A percentile compares a stretch with the other conserved stretches of the same genome.
phyloP scores from a whole-genome alignment of 2,888 invertebrate species.

The Drosophila anomelani region DNA sequence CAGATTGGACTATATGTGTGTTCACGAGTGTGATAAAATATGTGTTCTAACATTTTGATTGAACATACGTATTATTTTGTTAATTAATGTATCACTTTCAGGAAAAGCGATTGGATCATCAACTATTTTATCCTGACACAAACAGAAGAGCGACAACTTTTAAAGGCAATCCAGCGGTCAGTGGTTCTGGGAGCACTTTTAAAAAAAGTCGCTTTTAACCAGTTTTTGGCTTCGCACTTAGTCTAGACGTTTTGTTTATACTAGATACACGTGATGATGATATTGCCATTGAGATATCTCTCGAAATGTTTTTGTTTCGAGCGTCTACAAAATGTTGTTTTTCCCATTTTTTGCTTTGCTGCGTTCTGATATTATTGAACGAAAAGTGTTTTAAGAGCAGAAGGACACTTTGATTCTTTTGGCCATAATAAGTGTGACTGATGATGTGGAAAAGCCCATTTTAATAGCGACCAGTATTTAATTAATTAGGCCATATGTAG shows the following conservation, averaged over 20 bases:
- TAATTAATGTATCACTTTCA: conserved; percentile 22
- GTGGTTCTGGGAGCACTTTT: conserved; percentile 3
- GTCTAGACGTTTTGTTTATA: conserved; percentile 43
- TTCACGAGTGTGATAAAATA: conserved; percentile 8
- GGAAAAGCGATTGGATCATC: conserved; percentile 13
- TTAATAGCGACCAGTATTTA: neutral
- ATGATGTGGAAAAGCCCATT: neutral
- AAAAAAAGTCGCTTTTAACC: conserved; percentile 28
- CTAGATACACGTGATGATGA: conserved; percentile 63
- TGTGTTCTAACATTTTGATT: conserved; percentile 61
- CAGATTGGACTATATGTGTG: conserved; percentile 56
- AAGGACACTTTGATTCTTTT: conserved; percentile 33
- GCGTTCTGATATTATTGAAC: conserved; percentile 4
- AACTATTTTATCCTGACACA: conserved; percentile 1
- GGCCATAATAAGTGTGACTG: neutral
- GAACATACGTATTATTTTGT: conserved; percentile 23
- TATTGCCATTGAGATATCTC: conserved; percentile 43
- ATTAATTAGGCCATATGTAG: neutral
- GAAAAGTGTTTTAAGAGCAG: conserved; percentile 10
- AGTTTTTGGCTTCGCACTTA: conserved; percentile 12
- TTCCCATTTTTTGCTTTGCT: conserved; percentile 15
- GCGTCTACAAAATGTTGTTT: conserved; percentile 29
- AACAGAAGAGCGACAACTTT: neutral
- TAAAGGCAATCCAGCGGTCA: conserved; percentile 3
- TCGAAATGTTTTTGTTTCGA: conserved; percentile 59